Evolutionary conservation across 2,888 invertebrate species (phyloP), one percentile per base, ranked within the genome.

Genomic region (Parelbella ahira): DNA sequence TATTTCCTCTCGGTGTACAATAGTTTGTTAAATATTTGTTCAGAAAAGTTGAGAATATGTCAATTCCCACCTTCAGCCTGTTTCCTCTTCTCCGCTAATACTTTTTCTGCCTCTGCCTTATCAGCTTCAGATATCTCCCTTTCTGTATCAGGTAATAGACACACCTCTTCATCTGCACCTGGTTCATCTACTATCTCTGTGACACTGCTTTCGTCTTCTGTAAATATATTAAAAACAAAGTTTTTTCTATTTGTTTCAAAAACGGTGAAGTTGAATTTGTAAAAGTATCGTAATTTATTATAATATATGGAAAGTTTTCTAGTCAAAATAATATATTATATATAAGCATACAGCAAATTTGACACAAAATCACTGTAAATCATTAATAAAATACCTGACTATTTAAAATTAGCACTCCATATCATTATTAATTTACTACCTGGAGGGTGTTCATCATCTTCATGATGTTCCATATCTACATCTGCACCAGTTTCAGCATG

Each of bases 41-140:
- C n/a, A n/a, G n/a, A n/a, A n/a, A n/a, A n/a, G n/a, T n/a, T n/a
- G n/a, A n/a, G n/a, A n/a, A n/a, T n/a, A n/a, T n/a, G n/a, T n/a
- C n/a, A n/a, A 13, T 6, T 9, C 3, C 23, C 46, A 70, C 69
- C 80, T 60, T 80, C 81, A 47, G 80, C 82, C 46, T 63, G 68
- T 56, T 79, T 82, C 30, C 78, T 63, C 48, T 86, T 84, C 36
- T 82, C 81, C n/a, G 86, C 86, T 21, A 86, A 57, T n/a, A 68
- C 81, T 47, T 80, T 80, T 33, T 69, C 83, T 0, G 91, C 91
- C 43, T 89, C 89, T 34, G 90, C 90, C 58, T 91, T 92, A 56
- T 92, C 92, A 0, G 90, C 92, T 54, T 92, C 91, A 0, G 91
- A 90, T 47, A 91, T 90, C 59, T 91, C 90, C 45, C 92, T 81